Evolutionary conservation across 2,888 invertebrate genomes (phyloP).

Genomic region (Sesamia inferens): DNA sequence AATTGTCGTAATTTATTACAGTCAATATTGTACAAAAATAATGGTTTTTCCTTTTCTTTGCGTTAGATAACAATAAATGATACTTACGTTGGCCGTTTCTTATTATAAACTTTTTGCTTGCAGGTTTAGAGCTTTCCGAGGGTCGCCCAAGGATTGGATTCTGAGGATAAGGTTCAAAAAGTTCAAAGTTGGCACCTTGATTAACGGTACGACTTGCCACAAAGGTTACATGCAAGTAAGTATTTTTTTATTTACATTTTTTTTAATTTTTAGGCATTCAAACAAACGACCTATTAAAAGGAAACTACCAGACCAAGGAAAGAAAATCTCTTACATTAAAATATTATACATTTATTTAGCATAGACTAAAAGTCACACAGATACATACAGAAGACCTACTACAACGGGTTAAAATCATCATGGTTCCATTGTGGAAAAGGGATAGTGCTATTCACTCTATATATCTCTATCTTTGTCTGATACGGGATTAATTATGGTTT

Average conservation of each 20-base stretch:
- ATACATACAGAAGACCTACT: too few species aligned
- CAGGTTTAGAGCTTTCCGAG: slow-evolving; percentile 96
- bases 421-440: too few species aligned
- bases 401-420: too few species aligned
- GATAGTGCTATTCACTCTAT: too few species aligned
- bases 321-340: too few species aligned
- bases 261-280: too few species aligned
- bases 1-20: slow-evolving; percentile 55
- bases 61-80: slow-evolving; percentile 33
- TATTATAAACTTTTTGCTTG: slow-evolving; percentile 20
- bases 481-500: too few species aligned
- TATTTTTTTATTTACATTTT: slow-evolving; percentile 12
- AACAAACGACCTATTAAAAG: not conserved
- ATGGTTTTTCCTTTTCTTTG: slow-evolving; percentile 33
- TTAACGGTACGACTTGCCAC: slow-evolving; percentile 96
- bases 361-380: too few species aligned
- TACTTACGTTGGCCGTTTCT: slow-evolving; percentile 11
- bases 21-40: slow-evolving; percentile 44
- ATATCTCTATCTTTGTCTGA: too few species aligned
- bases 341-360: too few species aligned
- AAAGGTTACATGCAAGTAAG: slow-evolving; percentile 96
- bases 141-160: slow-evolving; percentile 97
- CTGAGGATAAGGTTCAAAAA: slow-evolving; percentile 97
- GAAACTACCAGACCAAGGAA: not conserved
- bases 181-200: slow-evolving; percentile 96